These are phyloP conservation scores for Procavia capensis DNA, from an alignment of 2,113 vertebrate genomes.

Conservation along the genomic window DNA sequence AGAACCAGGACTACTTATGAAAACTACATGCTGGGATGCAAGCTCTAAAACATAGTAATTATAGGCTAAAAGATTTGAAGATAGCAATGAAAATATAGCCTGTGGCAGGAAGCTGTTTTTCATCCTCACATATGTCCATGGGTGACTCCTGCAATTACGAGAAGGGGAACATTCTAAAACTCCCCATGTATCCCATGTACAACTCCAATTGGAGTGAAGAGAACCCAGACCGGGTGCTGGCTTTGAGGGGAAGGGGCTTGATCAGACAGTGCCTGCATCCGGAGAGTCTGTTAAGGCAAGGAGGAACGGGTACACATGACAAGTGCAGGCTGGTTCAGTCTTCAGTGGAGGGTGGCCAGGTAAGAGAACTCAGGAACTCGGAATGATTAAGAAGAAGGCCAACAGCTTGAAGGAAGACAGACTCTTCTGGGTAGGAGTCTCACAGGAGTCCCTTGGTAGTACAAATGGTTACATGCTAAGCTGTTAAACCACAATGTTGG, in stretches of 20 bases:
- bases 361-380: background rate
- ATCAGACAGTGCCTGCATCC: background rate
- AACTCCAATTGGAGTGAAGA: background rate
- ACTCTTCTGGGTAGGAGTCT: background rate
- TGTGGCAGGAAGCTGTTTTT: slow-evolving; percentile 15
- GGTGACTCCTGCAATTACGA: slow-evolving; percentile 49
- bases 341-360: background rate
- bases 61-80: slow-evolving; percentile 4
- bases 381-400: background rate
- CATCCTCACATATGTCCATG: background rate
- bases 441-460: background rate
- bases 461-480: background rate
- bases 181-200: background rate
- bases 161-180: slow-evolving; percentile 21
- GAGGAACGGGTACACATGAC: background rate
- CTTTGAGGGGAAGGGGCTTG: background rate
- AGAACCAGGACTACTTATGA: slow-evolving; percentile 2
- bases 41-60: background rate
- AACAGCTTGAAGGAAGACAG: background rate
- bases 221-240: background rate
- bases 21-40: background rate
- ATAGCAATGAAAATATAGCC: background rate
- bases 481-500: background rate
- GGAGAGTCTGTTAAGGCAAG: background rate
- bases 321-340: background rate